Evolutionary conservation across 2,888 invertebrate genomes (phyloP).

Genomic region (Caenorhabditis sulstoni): DNA sequence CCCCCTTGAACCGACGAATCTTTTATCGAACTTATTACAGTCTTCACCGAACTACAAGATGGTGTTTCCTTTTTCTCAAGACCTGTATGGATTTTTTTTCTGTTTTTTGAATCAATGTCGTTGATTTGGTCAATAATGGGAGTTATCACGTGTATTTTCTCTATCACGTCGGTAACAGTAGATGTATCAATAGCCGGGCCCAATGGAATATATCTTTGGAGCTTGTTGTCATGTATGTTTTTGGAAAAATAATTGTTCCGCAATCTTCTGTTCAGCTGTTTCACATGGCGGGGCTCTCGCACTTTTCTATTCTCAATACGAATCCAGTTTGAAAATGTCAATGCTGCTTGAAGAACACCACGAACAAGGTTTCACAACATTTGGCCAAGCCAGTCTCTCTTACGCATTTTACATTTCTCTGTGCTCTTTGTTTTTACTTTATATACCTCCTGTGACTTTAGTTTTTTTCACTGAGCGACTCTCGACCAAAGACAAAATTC

Average conservation of each 20-base stretch:
- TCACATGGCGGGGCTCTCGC: slow-evolving; percentile 62
- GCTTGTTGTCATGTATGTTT: slow-evolving; percentile 65
- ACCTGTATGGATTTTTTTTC: slow-evolving; percentile 67
- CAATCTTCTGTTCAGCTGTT: slow-evolving; percentile 44
- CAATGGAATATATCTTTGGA: slow-evolving; percentile 72
- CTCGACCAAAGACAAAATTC: slow-evolving; percentile 1
- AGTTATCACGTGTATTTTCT: slow-evolving; percentile 64
- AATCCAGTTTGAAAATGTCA: slow-evolving; percentile 60
- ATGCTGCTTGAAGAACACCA: slow-evolving; percentile 70
- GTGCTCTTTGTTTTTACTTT: slow-evolving; percentile 38
- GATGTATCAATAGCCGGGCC: slow-evolving; percentile 67
- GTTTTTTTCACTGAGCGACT: slow-evolving; percentile 54
- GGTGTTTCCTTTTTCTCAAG: slow-evolving; percentile 68
- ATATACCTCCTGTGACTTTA: slow-evolving; percentile 54
- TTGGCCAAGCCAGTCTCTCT: slow-evolving; percentile 48
- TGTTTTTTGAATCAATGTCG: slow-evolving; percentile 70
- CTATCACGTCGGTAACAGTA: slow-evolving; percentile 60
- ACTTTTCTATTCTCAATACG: slow-evolving; percentile 68
- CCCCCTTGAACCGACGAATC: too few relatives aligned
- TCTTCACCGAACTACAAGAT: slow-evolving; percentile 69
- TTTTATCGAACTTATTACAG: slow-evolving; percentile 45
- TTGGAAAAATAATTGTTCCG: background rate
- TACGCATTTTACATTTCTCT: slow-evolving; percentile 58
- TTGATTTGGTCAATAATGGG: slow-evolving; percentile 72
- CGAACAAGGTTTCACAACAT: slow-evolving; percentile 65